Evolutionary conservation across 92 coral and sea anemone species (phyloP), one percentile per base, ranked within the genome.

Genomic region (Bergia sp.): DNA sequence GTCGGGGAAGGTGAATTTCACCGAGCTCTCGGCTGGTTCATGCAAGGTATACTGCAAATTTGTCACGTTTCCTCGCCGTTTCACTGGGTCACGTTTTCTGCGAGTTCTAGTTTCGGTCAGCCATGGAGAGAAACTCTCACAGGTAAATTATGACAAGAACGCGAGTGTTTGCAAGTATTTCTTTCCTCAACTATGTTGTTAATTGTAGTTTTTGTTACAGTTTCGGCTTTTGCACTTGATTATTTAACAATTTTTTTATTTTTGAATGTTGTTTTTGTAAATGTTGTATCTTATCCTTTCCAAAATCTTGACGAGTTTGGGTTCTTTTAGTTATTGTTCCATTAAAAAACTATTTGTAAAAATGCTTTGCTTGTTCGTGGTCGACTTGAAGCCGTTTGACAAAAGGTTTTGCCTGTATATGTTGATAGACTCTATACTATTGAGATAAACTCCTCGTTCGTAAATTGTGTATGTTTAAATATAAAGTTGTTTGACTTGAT

Each of bases 41-140:
- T 79, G 82, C 40, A 1, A 37, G 47, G 85, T 88, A 11, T 36
- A 77, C 39, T 91, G 93, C 86, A 77, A 37, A 15, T 72, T 65
- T 55, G 91, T 91, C 80, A 74, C 85, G 39, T 91, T 82, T 47
- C 89, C 91, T 10, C 89, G 21, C 29, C 73, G 36, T 64, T 91
- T 91, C 40, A 76, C 86, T 29, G 89, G 93, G 21, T 82, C 89
- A 3, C 66, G 89, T 4, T 76, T 79, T 50, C 83, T 91, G 3
- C 91, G 93, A 5, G 91, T 91, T 12, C 69, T 91, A 8, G 89
- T 89, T 20, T 88, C 93, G 67, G 80, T 88, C 40, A 65, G 91
- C 69, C 91, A 88, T 44, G 86, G 65, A 36, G 36, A 81, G 13
- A 45, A 88, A 41, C 1, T 43, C 18, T 37, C 55, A 20, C 41